Conservation (phyloP, 1,140 invertebrate species). For the Cydia pomonella region DNA sequence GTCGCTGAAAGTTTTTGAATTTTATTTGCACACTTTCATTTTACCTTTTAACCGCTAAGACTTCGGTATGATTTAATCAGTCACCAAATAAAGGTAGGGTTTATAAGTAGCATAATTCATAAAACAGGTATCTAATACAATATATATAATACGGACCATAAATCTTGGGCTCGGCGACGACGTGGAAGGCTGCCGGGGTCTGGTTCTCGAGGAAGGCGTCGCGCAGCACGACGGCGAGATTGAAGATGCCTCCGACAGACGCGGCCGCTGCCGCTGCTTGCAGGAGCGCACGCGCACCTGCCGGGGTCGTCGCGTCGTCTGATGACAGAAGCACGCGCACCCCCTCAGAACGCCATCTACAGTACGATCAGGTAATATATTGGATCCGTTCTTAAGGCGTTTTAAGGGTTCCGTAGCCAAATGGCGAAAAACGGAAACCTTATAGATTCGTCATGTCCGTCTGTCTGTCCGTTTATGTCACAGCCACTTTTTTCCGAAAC, state of each 20-base stretch:
- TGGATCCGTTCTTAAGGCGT: too few species aligned
- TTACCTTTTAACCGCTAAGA: too few species aligned
- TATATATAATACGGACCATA: constrained; percentile 77
- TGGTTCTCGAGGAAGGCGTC: constrained; percentile 96
- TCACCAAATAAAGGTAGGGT: too few species aligned
- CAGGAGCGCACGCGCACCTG: constrained; percentile 87
- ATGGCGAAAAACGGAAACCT: too few species aligned
- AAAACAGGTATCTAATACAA: too few species aligned
- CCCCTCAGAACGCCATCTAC: constrained; percentile 85
- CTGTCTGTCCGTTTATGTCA: too few species aligned
- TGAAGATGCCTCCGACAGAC: constrained; percentile 96
- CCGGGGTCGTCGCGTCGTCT: constrained; percentile 82
- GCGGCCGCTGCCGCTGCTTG: constrained; percentile 85
- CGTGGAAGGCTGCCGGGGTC: constrained; percentile 88
- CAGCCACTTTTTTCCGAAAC: too few species aligned
- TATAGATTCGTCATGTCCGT: too few species aligned
- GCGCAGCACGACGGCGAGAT: constrained; percentile 93
- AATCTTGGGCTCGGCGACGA: constrained; percentile 90
- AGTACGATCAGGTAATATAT: constrained; percentile 74
- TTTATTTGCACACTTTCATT: too few species aligned
- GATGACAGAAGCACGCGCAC: constrained; percentile 88
- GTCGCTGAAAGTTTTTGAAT: constrained; percentile 83
- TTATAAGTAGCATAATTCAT: too few species aligned
- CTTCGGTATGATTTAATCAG: too few species aligned
- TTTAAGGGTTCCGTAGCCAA: too few species aligned